These are phyloP conservation scores for Blastobasis lacticolella DNA, from an alignment of 2,888 invertebrate genomes.

Conservation along the genomic window DNA sequence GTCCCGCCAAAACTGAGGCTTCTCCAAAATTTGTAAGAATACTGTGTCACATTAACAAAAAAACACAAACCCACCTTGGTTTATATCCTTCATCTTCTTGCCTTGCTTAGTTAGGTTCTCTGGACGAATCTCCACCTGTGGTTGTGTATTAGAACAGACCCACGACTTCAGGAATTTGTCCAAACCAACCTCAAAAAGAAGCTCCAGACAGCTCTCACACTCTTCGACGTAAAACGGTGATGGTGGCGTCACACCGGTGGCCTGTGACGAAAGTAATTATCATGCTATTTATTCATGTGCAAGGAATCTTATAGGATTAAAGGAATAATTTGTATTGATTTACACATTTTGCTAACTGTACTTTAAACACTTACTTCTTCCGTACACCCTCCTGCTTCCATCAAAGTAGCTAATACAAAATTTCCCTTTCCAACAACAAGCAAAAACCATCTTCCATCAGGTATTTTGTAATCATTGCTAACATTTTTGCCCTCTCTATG, in stretches of 20 bases:
- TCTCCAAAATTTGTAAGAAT: too few relatives aligned
- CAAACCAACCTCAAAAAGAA: conserved; percentile 84
- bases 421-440: conserved; percentile 82
- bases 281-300: too few relatives aligned
- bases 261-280: conserved; percentile 43
- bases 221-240: conserved; percentile 92
- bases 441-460: conserved; percentile 81
- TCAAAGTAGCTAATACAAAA: conserved; percentile 79
- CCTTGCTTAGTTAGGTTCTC: conserved; percentile 54
- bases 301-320: too few relatives aligned
- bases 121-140: conserved; percentile 65
- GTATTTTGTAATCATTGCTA: conserved; percentile 59
- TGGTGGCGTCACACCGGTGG: conserved; percentile 77
- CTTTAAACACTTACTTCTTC: conserved; percentile 61
- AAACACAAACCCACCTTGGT: conserved; percentile 37
- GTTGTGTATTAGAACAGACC: conserved; percentile 79
- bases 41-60: too few relatives aligned
- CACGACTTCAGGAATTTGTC: conserved; percentile 80
- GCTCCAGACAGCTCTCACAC: conserved; percentile 87
- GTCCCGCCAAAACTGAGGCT: too few relatives aligned
- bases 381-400: conserved; percentile 85
- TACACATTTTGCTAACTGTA: not conserved
- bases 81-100: conserved; percentile 47
- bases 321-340: too few relatives aligned
- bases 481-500: conserved; percentile 46